These are phyloP conservation scores for Papilio protenor DNA, from an alignment of 2,888 invertebrate species.

Conservation along the genomic window DNA sequence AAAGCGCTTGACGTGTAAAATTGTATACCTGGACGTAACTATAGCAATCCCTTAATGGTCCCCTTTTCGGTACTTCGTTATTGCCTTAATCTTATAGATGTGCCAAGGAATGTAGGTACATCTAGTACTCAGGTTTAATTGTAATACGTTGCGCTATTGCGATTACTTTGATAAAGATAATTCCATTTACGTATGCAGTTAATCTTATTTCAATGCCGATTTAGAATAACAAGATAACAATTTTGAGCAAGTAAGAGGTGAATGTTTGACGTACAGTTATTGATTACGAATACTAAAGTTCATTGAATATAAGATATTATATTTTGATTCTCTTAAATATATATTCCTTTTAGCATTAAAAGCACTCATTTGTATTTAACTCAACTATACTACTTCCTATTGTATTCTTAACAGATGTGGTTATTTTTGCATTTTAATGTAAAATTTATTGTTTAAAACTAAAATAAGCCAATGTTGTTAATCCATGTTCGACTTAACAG, in stretches of 20 bases:
- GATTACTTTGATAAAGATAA: conserved; percentile 12
- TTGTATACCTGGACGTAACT: neutral
- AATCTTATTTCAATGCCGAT: conserved; percentile 14
- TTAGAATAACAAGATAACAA: conserved; percentile 14
- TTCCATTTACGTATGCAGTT: conserved; percentile 18
- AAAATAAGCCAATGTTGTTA: neutral
- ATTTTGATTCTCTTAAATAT: neutral
- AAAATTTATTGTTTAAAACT: neutral
- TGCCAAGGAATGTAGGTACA: no score
- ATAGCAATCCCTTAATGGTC: neutral
- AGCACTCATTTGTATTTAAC: no score
- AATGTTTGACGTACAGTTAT: neutral
- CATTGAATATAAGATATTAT: no score
- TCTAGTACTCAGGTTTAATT: no score
- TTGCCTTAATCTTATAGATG: neutral
- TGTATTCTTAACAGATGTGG: neutral
- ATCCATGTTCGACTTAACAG: neutral
- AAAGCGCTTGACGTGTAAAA: neutral
- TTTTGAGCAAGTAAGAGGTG: neutral
- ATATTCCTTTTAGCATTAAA: neutral
- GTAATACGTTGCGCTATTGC: neutral
- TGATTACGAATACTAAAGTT: neutral
- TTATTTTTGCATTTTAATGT: neutral
- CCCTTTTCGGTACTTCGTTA: neutral
- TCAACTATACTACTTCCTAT: no score